Evolutionary conservation across 2,113 vertebrate genomes (phyloP), one percentile per base, ranked within the genome.

Genomic region (Channa argus): DNA sequence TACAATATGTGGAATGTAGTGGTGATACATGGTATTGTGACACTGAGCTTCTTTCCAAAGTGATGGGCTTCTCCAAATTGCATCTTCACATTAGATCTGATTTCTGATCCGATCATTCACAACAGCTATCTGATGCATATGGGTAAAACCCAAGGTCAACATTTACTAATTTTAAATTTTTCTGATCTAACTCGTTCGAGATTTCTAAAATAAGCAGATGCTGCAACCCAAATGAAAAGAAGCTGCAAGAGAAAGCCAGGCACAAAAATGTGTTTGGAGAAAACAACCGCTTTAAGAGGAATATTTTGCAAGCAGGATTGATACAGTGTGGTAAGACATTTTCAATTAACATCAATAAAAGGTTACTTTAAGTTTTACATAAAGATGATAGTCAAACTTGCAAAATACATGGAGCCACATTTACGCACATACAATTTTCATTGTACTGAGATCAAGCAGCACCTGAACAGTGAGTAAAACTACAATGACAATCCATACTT

Each of bases 331-430:
- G 83, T 85, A 86, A 92, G 83, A 92, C 91, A 91, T 84, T 88
- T 89, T 89, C 90, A 91, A 88, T 91, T 89, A 91, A 93, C 89
- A 90, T 91, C 87, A 92, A 91, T 90, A 93, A 91, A 92, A 91
- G 88, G 81, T 93, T 91, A 89, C 79, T 91, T 89, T 83, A 89
- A 79, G 85, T 90, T 90, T 90, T 85, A 92, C 89, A 92, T 89
- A 93, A 86, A 93, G 86, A 87, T 91, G 91, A 92, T 91, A 92
- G 90, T 92, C 91, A 89, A 87, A 88, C 87, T 89, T 91, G 88
- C 86, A 91, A 92, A 91, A 92, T 86, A 92, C 84, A 91, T 86
- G 88, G 85, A 88, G 91, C 90, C 87, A 93, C 90, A 88, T 89
- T 90, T 88, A 92, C 86, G 88, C 86, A 91, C 87, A 91, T 87